Evolutionary conservation across 1,140 invertebrate genomes (phyloP), one percentile per base, ranked within the genome.

Genomic region (Drosophila ananassae): DNA sequence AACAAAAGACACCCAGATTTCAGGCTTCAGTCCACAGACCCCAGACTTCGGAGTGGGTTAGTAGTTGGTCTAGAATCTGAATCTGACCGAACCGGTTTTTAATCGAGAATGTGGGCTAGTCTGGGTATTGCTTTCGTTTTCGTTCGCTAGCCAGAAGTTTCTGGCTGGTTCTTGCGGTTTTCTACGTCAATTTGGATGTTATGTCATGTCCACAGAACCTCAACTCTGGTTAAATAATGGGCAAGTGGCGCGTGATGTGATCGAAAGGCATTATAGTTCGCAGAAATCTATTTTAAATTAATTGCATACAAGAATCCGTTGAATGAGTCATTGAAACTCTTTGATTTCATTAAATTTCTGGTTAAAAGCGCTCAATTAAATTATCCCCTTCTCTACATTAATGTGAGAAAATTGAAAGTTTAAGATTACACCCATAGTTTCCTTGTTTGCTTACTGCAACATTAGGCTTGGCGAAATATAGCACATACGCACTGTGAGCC

Each of bases 31-130:
- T 21, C 7, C 39, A 6, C 39, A 44, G 21, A 10, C 21, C 21
- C 24, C 41, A 51, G 63, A 63, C 63, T 41, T 63, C 12, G 56
- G 59, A 87, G 60, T 87, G 69, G 81, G 82, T 85, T 85, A 85
- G 77, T 87, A 77, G 69, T 66, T 53, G 34, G 41, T 59, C 53
- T 48, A 50, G 50, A 74, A 59, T 66, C 82, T 73, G 41, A 74
- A 59, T 66, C 82, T 73, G 30, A 78, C 55, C 52, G 7, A 81
- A 87, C 81, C 78, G 81, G 81, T 85, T 87, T 39, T 37, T 28
- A 13, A 28, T 32, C 37, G 55, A 48, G 39, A 67, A 59, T 53
- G 54, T 64, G 79, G 75, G 71, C 81, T 63, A 84, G 57, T 61
- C 72, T 56, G 63, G 78, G 44, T 51, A 51, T 60, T 57, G 54